Evolutionary conservation across 2,888 invertebrate genomes (phyloP), one percentile per base, ranked within the genome.

Genomic region (Emmelina monodactyla): DNA sequence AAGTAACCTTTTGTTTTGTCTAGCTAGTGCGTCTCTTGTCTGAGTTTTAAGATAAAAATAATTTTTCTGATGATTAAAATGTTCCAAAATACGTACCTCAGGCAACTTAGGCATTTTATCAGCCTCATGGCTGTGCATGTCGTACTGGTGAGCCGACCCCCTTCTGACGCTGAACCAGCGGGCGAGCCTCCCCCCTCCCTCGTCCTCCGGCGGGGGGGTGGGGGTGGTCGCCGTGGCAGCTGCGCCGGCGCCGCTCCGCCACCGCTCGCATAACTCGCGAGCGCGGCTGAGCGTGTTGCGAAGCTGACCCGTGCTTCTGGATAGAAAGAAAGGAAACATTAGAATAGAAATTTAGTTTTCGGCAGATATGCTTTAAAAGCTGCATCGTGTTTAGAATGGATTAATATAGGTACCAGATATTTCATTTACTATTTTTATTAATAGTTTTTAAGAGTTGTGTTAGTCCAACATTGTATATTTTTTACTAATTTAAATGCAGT

Each of bases 121-220:
- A 11, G 64, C 53, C 36, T 78, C 76, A 44, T 75, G 70, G 15
- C 69, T 41, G 43, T 80, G 79, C 79, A 81, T 86, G 58, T 92
- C 92, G 65, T 91, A 92, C 55, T 92, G 92, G 66, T 91, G 88
- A n/a, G 88, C 81, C 42, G 89, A 89, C 29, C 91, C 89, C 41
- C 92, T 83, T 28, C 93, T 80, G 44, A 94, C 91, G 53, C 92
- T 93, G 81, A 94, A 94, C 92, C 93, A 94, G 48, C 94, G 83
- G 19, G 92, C 88, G 32, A 94, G 82, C 37, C 91, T 82, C 41
- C 92, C 90, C 48, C 88, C 86, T 32, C 87, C 83, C 48, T 87
- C 84, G 59, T 84, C 83, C 43, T 81, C 81, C 37, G 80, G 79
- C 30, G 80, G 72, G 2, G 68, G 69, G 10, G 71, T 62, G 16